These are phyloP conservation scores for Pollenia griseotomentosa DNA, from an alignment of 2,888 invertebrate genomes.

Conservation along the genomic window DNA sequence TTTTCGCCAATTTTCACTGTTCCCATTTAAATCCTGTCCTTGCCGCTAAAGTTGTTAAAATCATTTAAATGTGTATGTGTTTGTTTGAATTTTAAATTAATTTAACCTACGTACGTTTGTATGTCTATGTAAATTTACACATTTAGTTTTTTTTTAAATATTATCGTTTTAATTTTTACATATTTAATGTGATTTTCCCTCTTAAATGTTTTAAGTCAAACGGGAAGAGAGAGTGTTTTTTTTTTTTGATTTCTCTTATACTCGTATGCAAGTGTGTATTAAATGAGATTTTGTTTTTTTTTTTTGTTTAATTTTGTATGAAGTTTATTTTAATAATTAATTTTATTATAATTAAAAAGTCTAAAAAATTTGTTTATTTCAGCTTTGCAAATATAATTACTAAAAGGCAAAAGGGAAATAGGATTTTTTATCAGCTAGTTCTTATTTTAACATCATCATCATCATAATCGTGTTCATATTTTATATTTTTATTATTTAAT, in stretches of 20 bases:
- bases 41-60: slow-evolving; percentile 20
- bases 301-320: not conserved
- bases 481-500: slow-evolving; percentile 42
- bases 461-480: slow-evolving; percentile 15
- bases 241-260: slow-evolving; percentile 20
- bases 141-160: not conserved
- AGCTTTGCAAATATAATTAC: slow-evolving; percentile 71
- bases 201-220: not conserved
- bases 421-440: slow-evolving; percentile 59
- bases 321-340: slow-evolving; percentile 16
- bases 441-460: slow-evolving; percentile 7
- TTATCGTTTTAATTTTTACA: slow-evolving; percentile 7
- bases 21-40: not conserved
- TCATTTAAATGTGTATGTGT: not conserved
- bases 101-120: slow-evolving; percentile 23
- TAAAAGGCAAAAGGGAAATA: slow-evolving; percentile 73
- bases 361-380: slow-evolving; percentile 69
- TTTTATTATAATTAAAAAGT: slow-evolving; percentile 63
- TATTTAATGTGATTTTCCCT: slow-evolving; percentile 30
- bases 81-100: slow-evolving; percentile 27
- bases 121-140: not conserved
- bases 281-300: not conserved
- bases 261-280: not conserved
- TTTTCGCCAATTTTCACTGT: not conserved
- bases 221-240: not conserved